phyloP scores from a whole-genome alignment of 2,888 invertebrate species.

The Dicycla oo region DNA sequence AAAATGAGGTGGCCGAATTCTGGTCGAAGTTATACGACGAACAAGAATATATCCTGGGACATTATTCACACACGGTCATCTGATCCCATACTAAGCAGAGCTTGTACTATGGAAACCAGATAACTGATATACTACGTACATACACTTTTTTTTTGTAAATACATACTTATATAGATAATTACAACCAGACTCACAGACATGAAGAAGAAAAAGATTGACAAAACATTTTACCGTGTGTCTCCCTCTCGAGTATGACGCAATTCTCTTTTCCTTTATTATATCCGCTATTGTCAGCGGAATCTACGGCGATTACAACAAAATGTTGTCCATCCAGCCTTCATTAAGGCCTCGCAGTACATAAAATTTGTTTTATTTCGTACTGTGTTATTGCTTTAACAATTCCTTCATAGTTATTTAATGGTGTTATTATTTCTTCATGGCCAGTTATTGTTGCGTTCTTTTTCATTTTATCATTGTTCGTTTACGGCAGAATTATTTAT shows the following conservation, averaged over 20 bases:
- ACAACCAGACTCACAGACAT: too few species aligned
- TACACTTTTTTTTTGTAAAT: too few species aligned
- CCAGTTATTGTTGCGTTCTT: conserved; percentile 22
- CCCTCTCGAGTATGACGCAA: conserved; percentile 58
- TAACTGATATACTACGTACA: too few species aligned
- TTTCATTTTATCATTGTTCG: background rate
- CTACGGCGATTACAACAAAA: conserved; percentile 73
- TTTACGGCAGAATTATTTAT: conserved; percentile 31
- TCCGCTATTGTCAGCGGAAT: conserved; percentile 71
- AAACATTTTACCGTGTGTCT: conserved; percentile 55
- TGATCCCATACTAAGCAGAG: too few species aligned
- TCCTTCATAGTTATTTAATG: conserved; percentile 47
- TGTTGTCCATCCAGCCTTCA: conserved; percentile 66
- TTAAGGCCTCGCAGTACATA: conserved; percentile 63
- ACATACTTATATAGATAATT: too few species aligned
- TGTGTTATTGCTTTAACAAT: conserved; percentile 37
- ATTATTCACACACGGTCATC: too few species aligned
- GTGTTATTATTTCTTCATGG: conserved; percentile 33
- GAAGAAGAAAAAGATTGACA: too few species aligned
- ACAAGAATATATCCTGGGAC: too few species aligned
- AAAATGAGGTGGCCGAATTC: too few species aligned
- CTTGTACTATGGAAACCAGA: too few species aligned
- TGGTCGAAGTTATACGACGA: too few species aligned
- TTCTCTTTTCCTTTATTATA: conserved; percentile 72
- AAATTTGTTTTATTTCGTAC: conserved; percentile 71